Base-by-base conservation (phyloP, 2,113 vertebrate genomes). In the Camarhynchus parvulus region DNA sequence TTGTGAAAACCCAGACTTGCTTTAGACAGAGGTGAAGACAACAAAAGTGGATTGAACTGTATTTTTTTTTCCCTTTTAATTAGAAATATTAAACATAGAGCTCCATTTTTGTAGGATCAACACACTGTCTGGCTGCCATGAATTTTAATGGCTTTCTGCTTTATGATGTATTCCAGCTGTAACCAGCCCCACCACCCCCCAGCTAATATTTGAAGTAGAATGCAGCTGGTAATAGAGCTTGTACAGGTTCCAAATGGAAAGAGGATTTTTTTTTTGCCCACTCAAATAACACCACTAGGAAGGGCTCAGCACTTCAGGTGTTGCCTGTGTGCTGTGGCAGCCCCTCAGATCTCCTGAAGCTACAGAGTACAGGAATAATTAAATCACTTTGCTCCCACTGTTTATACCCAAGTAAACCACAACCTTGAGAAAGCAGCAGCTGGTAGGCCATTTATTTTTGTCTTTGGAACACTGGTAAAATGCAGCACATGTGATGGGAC, bases 81-180 rank as follows among this genome's bases (percentile, higher is more conserved):
- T 96, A 96, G 94, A 79, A 93, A 96, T 95, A 94, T 89, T 96
- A 96, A 97, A 95, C 90, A 82, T 72, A 90, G 69, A 75, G 89
- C 94, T 95, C 92, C 56, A 7, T 94, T 94, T 93, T 63, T 94
- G 77, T 89, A 92, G 95, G 81, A 87, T 96, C 93, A 93, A 94
- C 89, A 93, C 83, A 63, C 83, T 91, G 95, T 96, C 92, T 95
- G 11, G 0, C 92, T 97, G 96, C 96, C 96, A 92, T 83, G 93
- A 94, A 73, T 55, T 17, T 95, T 94, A 95, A 91, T 91, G 61
- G 62, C 94, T 93, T 87, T 96, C 95, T 97, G 94, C 92, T 89
- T 93, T 69, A n/a, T 95, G 97, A 97, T 97, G 63, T 90, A 23
- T 96, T 97, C 97, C 98, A 97, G 97, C 98, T 98, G 97, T 94